Evolutionary conservation across 2,797 vertebrate genomes (phyloP).

Genomic region (Trachops cirrhosus): DNA sequence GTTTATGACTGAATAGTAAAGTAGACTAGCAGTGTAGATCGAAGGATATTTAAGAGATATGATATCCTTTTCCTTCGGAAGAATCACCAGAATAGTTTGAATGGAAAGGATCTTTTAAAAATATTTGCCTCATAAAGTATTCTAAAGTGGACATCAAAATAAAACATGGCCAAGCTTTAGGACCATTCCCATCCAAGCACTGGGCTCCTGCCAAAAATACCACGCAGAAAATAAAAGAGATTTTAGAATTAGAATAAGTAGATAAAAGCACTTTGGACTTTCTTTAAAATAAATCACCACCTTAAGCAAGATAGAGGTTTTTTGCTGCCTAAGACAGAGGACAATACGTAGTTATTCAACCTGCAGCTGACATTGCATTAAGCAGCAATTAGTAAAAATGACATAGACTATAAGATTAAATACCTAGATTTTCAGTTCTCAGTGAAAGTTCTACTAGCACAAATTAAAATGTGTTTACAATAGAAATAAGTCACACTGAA

Average conservation of each 20-base stretch:
- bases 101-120: constrained; percentile 18
- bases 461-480: constrained; percentile 67
- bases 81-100: not conserved
- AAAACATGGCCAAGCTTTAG: not conserved
- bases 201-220: not conserved
- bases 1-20: constrained; percentile 24
- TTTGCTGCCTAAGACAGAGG: constrained; percentile 24
- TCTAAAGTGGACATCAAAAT: constrained; percentile 8
- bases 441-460: not conserved
- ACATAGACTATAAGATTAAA: constrained; percentile 50
- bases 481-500: constrained; percentile 28
- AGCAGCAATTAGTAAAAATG: constrained; percentile 70
- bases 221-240: not conserved
- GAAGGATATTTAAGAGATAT: constrained; percentile 1
- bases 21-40: not conserved
- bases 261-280: not conserved
- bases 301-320: constrained; percentile 8
- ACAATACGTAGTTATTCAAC: constrained; percentile 35
- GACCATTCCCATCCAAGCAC: not conserved
- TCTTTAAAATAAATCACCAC: constrained; percentile 40
- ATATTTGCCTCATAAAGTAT: not conserved
- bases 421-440: constrained; percentile 45
- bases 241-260: not conserved
- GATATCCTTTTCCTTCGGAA: not conserved
- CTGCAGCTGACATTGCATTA: constrained; percentile 26